Percentiles rank a stretch among this genome's conserved stretches.
Evolutionary conservation across 2,113 vertebrate genomes (phyloP).

Genomic region (Pipra filicauda): DNA sequence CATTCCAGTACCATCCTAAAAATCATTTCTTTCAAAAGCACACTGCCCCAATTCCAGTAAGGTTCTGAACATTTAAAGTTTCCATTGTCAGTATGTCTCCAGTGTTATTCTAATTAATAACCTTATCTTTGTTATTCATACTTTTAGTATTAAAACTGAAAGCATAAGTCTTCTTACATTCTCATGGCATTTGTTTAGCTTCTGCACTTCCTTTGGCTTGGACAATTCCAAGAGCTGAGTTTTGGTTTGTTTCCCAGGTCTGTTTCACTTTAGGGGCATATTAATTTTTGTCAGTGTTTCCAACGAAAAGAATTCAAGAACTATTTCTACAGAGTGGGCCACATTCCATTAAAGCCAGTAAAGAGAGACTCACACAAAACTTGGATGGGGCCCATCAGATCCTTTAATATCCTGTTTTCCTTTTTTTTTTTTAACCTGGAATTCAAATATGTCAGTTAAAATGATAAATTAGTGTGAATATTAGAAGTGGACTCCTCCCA

Average conservation of each 20-base stretch:
- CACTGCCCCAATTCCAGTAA: background rate
- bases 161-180: background rate
- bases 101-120: background rate
- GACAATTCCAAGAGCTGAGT: background rate
- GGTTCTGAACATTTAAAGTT: background rate
- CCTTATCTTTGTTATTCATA: background rate
- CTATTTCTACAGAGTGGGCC: constrained; percentile 3
- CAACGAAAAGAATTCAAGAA: constrained; percentile 25
- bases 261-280: constrained; percentile 27
- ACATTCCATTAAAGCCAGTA: constrained; percentile 12
- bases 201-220: constrained; percentile 2
- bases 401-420: constrained; percentile 35
- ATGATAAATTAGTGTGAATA: background rate
- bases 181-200: constrained; percentile 9
- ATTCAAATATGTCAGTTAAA: background rate
- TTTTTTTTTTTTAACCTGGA: constrained; percentile 6
- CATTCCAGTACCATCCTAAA: background rate
- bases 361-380: background rate
- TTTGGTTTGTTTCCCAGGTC: constrained; percentile 41
- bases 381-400: background rate
- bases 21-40: background rate
- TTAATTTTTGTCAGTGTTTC: constrained; percentile 34
- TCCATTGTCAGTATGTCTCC: background rate
- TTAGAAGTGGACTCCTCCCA: constrained; percentile 11
- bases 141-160: background rate